Conservation (phyloP, 2,888 invertebrate genomes). For the Orthosia cruda region DNA sequence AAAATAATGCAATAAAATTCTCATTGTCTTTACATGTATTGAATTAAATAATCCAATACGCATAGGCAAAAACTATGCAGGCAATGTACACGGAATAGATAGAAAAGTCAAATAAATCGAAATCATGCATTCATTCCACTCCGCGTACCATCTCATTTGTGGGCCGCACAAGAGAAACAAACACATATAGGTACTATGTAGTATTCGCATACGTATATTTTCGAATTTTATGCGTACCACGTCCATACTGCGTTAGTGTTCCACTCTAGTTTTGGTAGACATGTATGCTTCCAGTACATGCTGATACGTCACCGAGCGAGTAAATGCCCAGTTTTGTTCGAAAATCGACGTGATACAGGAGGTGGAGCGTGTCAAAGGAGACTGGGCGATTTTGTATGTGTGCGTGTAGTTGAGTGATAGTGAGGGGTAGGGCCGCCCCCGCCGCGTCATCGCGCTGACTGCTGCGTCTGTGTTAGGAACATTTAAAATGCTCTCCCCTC, state of each 20-base stretch:
- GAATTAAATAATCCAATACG: neutral
- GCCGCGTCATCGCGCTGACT: conserved; percentile 89
- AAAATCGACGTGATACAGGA: conserved; percentile 46
- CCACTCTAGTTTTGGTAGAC: conserved; percentile 81
- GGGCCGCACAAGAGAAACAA: conserved; percentile 82
- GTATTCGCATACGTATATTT: conserved; percentile 81
- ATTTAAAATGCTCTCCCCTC: conserved; percentile 90
- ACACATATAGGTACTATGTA: conserved; percentile 70
- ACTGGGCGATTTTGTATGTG: conserved; percentile 75
- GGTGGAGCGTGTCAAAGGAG: conserved; percentile 71
- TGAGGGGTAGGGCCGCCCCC: conserved; percentile 85
- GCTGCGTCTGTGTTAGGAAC: conserved; percentile 90
- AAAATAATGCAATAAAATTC: too few relatives aligned
- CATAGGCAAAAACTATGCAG: conserved; percentile 23
- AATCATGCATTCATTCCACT: conserved; percentile 88
- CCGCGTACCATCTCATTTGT: conserved; percentile 87
- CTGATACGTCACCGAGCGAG: conserved; percentile 75
- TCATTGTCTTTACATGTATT: neutral
- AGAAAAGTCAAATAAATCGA: conserved; percentile 79
- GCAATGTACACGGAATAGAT: conserved; percentile 52
- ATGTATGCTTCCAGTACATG: conserved; percentile 73
- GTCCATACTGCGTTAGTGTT: conserved; percentile 77
- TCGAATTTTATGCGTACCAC: conserved; percentile 90
- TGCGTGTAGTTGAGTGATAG: conserved; percentile 87
- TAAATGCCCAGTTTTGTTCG: conserved; percentile 56